Evolutionary conservation across 2,113 vertebrate species (phyloP).

Genomic region (Tinamus guttatus): DNA sequence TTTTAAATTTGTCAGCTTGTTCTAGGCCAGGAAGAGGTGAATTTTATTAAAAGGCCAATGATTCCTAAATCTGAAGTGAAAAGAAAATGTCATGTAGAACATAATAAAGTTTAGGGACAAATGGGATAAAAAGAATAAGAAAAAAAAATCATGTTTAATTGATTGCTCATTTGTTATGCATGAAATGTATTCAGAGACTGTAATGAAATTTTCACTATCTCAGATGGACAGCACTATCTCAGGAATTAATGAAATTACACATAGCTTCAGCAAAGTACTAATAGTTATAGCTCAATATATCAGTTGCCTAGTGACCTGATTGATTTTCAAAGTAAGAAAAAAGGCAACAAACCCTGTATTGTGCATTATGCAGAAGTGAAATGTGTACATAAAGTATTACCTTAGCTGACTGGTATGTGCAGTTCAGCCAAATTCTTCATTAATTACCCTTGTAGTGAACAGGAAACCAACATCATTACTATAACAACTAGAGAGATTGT

Average conservation of each 20-base stretch:
- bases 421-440: conserved; percentile 64
- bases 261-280: conserved; percentile 7
- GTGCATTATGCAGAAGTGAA: conserved; percentile 4
- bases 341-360: conserved; percentile 44
- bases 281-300: conserved; percentile 40
- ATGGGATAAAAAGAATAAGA: neutral
- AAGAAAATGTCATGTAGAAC: neutral
- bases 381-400: conserved; percentile 49
- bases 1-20: neutral
- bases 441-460: conserved; percentile 54
- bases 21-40: neutral
- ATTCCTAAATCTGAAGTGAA: neutral
- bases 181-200: conserved; percentile 1
- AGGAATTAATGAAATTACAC: conserved; percentile 22
- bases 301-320: conserved; percentile 33
- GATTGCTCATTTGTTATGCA: conserved; percentile 11
- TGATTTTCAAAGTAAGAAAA: conserved; percentile 33
- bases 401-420: conserved; percentile 55
- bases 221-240: neutral
- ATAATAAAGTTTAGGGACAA: conserved; percentile 1
- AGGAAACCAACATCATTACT: conserved; percentile 57
- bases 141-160: conserved; percentile 7
- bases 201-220: conserved; percentile 46
- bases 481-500: conserved; percentile 26
- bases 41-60: neutral